Evolutionary conservation across 2,888 invertebrate species (phyloP).

Genomic region (Hypercompe scribonia): DNA sequence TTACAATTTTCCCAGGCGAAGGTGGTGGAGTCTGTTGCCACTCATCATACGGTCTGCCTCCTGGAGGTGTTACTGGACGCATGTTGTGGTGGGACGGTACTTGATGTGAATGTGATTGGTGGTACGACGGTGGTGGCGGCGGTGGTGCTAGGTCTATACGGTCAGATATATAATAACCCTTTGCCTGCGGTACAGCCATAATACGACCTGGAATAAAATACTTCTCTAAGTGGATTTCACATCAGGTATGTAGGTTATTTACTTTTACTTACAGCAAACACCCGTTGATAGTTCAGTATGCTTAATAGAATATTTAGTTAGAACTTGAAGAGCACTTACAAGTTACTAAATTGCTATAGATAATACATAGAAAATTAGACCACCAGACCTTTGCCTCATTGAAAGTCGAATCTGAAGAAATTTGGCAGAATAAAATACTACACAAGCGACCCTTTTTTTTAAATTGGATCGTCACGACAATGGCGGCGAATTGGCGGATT

Average conservation of each 20-base stretch:
- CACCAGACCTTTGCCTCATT: no score
- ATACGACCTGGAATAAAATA: constrained; percentile 68
- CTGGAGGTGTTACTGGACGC: constrained; percentile 34
- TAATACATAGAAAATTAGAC: no score
- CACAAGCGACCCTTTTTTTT: no score
- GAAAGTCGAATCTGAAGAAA: no score
- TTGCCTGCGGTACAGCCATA: constrained; percentile 74
- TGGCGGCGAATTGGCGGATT: no score
- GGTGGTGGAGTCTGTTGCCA: constrained; percentile 73
- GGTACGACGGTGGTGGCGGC: constrained; percentile 56
- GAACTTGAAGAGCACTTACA: neutral
- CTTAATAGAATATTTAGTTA: neutral
- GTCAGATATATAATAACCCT: constrained; percentile 81
- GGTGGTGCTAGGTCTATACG: constrained; percentile 65
- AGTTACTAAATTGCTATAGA: neutral
- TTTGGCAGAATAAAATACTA: no score
- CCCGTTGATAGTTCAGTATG: neutral
- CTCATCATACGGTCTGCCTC: constrained; percentile 70
- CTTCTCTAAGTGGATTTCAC: neutral
- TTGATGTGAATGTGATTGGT: constrained; percentile 27
- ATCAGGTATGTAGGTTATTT: neutral
- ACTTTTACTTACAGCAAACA: neutral
- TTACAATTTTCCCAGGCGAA: constrained; percentile 77
- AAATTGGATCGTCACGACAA: no score
- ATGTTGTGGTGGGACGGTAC: constrained; percentile 23